Evolutionary conservation across 2,113 vertebrate genomes (phyloP).

Genomic region (Nothoprocta perdicaria): DNA sequence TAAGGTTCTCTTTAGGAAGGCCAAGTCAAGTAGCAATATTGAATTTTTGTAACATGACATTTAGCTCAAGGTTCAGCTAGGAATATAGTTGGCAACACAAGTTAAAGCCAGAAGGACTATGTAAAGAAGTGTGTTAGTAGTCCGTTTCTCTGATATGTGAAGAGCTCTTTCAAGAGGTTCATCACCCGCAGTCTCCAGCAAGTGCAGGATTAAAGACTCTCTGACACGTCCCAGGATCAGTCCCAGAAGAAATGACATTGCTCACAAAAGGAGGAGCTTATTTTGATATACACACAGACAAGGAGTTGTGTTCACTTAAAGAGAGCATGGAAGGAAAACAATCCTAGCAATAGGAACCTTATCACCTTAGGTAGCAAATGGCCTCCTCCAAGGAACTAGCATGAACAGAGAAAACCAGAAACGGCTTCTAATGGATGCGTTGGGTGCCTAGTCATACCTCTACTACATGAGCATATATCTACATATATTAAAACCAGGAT

Average conservation of each 20-base stretch:
- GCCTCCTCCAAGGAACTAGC: neutral
- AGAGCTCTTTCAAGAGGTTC: neutral
- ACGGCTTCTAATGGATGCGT: constrained; percentile 25
- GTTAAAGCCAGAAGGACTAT: neutral
- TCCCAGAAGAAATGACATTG: neutral
- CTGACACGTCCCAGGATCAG: neutral
- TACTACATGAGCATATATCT: neutral
- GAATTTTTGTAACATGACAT: neutral
- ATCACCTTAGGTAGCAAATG: neutral
- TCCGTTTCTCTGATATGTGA: neutral
- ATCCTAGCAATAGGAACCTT: neutral
- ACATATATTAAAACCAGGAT: constrained; percentile 34
- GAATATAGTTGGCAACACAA: neutral
- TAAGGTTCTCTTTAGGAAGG: neutral
- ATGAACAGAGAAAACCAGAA: constrained; percentile 15
- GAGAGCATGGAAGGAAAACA: neutral
- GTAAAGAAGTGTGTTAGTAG: neutral
- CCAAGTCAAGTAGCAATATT: neutral
- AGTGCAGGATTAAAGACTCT: neutral
- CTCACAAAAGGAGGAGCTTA: neutral
- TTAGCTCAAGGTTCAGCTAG: neutral
- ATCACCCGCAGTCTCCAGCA: neutral
- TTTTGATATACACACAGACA: neutral
- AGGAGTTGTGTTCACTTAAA: neutral
- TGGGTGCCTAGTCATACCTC: constrained; percentile 8